These are phyloP conservation scores for Rotaria socialis DNA, from an alignment of 2,888 invertebrate species.

Conservation along the genomic window DNA sequence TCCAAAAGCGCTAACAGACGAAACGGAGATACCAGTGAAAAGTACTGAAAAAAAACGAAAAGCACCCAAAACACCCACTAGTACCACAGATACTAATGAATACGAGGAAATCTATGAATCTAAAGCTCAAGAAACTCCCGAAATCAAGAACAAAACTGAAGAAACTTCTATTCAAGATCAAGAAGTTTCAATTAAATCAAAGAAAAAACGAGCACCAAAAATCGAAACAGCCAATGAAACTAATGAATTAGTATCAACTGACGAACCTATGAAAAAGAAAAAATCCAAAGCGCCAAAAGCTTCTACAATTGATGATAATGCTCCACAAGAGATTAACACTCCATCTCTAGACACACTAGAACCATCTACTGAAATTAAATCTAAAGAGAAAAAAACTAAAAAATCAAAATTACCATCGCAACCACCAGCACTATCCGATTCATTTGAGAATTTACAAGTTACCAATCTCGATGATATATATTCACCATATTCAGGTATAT, in stretches of 20 bases:
- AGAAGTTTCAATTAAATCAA: background rate
- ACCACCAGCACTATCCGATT: background rate
- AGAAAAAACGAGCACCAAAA: constrained; percentile 32
- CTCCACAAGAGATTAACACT: background rate
- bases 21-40: background rate
- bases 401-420: background rate
- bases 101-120: background rate
- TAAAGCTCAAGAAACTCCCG: background rate
- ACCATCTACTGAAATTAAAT: background rate
- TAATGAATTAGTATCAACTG: background rate
- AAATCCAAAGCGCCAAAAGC: constrained; percentile 12
- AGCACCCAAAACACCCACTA: background rate
- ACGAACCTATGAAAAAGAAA: background rate
- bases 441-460: background rate
- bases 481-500: background rate
- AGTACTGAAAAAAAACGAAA: background rate
- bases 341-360: background rate
- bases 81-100: background rate
- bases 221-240: background rate
- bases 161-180: background rate
- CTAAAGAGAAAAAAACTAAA: background rate
- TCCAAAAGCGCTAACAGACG: background rate
- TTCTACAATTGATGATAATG: background rate
- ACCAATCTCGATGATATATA: background rate
- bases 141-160: background rate